Evolutionary conservation across 2,888 invertebrate species (phyloP), one percentile per base, ranked within the genome.

Genomic region (Caenorhabditis sp.): DNA sequence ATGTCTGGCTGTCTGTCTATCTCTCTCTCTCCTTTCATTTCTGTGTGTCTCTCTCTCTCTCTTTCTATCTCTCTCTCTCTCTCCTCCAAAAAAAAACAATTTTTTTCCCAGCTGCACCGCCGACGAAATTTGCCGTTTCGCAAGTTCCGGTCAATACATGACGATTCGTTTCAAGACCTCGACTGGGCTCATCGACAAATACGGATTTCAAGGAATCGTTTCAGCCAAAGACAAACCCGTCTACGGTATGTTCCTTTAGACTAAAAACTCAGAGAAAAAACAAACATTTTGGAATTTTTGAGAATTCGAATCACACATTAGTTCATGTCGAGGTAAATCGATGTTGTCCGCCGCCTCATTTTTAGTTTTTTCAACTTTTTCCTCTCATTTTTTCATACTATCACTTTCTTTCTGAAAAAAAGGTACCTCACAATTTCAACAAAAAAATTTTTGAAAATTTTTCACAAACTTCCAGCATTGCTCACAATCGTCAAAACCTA

Each of bases 141-240:
- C 54, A 8, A 77, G 73, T 24, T 53, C 43, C 1, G 51, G 27
- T 26, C 69, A 77, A 26, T 73, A 67, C 49, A 43, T 77, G 14
- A 65, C 69, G n/a, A 65, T 77, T n/a, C 37, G 77, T n/a, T 79
- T 79, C 61, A 54, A 61, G 12, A 59, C 77, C 0, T 62, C 62
- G 0, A 10, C 12, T 8, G 79, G 77, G 2, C 49, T 62, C 2
- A 57, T 70, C 10, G 71, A 79, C 12, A 69, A 75, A 19, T 72
- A 60, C 31, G 79, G 79, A 19, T 79, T 79, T 27, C 75, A 77
- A 50, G 79, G 77, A 37, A 64, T 69, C 1, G 71, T 77, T 3
- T 66, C 77, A 23, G 49, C 60, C n/a, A 55, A 65, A 24, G 68
- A 75, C 53, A 54, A 61, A 27, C 66, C 59, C 14, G 26, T 58